Evolutionary conservation across 2,888 invertebrate species (phyloP), one percentile per base, ranked within the genome.

Genomic region (Ornithoptera priamus): DNA sequence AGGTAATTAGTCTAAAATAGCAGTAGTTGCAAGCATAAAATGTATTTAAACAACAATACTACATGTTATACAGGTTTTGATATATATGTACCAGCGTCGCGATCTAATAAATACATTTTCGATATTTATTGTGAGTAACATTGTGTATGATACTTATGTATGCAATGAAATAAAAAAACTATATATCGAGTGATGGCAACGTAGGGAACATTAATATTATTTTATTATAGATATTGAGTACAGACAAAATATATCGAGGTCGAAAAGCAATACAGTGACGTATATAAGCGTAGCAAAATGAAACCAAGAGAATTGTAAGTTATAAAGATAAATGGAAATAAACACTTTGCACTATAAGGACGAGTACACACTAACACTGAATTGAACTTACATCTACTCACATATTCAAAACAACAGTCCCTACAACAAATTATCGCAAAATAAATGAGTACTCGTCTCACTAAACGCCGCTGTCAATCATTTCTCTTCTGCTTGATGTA

Each of bases 391-490:
- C 78, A 81, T 59, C 83, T 85, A 78, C 84, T 85, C 67, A 84
- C 74, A 70, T 65, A 71, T 64, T 57, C 67, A 69, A 70, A 72
- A 58, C 18, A 36, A 74, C 80, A 83, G 86, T 88, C 85, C 85
- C 84, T 83, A 82, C 61, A 84, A 82, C 72, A 79, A 85, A 84
- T 75, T 76, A 81, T 87, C 90, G 91, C 92, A 90, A 92, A 90
- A 84, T 82, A 90, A 89, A 86, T 79, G 89, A 90, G 88, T 89
- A 89, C 89, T 85, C 90, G 88, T 83, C 87, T 80, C 87, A 81
- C 83, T 85, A 83, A 75, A 79, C 86, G 85, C 79, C 86, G 81
- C 88, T 80, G 84, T 83, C 75, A 76, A 74, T 69, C 68, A 18
- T 6, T 63, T 60, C 59, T 70, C 66, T 18, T 66, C 59, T 70